Evolutionary conservation across 2,113 vertebrate genomes (phyloP).

Genomic region (Rhinopomastus cyanomelas): DNA sequence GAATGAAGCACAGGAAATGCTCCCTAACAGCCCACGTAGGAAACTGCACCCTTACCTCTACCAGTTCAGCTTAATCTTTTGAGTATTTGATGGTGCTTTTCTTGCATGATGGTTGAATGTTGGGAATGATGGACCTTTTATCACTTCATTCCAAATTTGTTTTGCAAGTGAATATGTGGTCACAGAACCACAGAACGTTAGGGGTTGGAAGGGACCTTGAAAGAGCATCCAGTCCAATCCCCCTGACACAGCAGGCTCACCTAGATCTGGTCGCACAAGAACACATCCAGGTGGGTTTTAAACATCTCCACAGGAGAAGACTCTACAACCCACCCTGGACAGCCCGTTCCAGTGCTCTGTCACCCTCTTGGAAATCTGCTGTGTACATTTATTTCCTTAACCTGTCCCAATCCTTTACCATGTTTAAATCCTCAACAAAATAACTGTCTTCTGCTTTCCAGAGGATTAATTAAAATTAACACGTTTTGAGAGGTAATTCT

Average conservation of each 20-base stretch:
- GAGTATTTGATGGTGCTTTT: neutral
- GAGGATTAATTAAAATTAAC: neutral
- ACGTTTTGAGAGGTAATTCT: neutral
- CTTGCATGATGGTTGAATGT: neutral
- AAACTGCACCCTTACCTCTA: neutral
- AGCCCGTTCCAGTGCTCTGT: too few species aligned
- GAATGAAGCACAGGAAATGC: neutral
- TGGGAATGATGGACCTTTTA: neutral
- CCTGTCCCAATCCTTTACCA: neutral
- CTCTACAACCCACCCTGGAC: too few species aligned
- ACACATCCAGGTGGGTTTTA: too few species aligned
- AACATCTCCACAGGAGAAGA: too few species aligned
- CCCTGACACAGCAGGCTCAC: too few species aligned
- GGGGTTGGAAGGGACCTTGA: too few species aligned
- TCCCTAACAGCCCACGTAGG: neutral
- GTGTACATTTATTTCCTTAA: neutral
- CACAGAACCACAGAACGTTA: too few species aligned
- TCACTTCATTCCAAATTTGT: neutral
- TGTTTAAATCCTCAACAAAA: conserved; percentile 2
- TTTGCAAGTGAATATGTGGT: neutral
- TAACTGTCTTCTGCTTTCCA: neutral
- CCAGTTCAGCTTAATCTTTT: neutral
- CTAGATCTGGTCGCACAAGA: too few species aligned
- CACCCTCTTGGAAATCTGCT: neutral
- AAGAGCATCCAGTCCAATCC: too few species aligned